Conservation (phyloP, 2,888 invertebrate species). For the Arrhopalites spinosus region DNA sequence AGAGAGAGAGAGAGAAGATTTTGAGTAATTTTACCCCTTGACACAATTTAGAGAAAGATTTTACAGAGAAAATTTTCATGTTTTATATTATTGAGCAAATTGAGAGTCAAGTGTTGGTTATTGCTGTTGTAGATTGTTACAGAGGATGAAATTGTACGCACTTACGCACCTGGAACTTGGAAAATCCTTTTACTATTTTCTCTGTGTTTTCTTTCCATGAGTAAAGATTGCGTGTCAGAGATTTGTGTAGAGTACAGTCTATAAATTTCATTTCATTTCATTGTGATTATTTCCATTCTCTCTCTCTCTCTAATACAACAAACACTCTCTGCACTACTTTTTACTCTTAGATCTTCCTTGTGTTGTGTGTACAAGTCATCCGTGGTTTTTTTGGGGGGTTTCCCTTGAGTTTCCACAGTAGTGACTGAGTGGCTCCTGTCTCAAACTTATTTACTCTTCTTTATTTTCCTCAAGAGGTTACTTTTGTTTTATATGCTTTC, state of each 20-base stretch:
- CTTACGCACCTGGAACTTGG: no score
- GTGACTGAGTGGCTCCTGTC: conserved; percentile 32
- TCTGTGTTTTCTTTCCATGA: neutral
- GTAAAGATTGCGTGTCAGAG: conserved; percentile 5
- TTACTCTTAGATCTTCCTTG: neutral
- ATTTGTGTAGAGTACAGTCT: conserved; percentile 10
- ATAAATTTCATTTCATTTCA: conserved; percentile 17
- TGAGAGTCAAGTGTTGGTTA: no score
- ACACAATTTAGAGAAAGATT: no score
- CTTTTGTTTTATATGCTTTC: conserved; percentile 34
- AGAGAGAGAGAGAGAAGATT: no score
- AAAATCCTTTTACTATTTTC: neutral
- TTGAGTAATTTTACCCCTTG: no score
- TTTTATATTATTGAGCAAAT: no score
- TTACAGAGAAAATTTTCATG: no score
- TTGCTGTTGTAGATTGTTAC: neutral
- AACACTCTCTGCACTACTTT: neutral
- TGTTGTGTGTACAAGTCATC: neutral
- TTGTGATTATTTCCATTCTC: conserved; percentile 15
- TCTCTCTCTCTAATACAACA: neutral
- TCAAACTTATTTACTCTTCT: conserved; percentile 35
- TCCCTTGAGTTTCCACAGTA: conserved; percentile 25
- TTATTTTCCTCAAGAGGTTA: conserved; percentile 36
- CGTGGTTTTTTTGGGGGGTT: neutral
- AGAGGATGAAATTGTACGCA: neutral